Evolutionary conservation across 1,140 invertebrate genomes (phyloP).

Genomic region (Drosophila orosa): DNA sequence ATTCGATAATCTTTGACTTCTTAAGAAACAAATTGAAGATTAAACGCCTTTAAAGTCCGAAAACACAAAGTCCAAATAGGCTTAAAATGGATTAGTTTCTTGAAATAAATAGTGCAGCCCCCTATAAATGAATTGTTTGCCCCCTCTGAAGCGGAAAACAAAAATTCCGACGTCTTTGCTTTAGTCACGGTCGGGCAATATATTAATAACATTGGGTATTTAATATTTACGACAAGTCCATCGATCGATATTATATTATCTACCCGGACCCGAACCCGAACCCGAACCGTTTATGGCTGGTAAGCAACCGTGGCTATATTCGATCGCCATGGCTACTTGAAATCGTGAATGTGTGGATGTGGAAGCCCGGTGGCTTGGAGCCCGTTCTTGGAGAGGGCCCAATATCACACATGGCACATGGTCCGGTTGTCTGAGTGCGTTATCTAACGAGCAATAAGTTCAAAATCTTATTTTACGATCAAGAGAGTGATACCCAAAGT

Average conservation of each 20-base stretch:
- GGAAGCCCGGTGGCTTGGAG: conserved; percentile 28
- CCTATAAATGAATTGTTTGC: conserved; percentile 18
- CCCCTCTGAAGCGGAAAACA: conserved; percentile 11
- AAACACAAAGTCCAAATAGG: conserved; percentile 11
- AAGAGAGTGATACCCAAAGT: conserved; percentile 68
- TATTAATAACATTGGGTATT: conserved; percentile 60
- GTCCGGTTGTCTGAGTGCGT: conserved; percentile 53
- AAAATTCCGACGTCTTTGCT: conserved; percentile 37
- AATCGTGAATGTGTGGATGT: conserved; percentile 31
- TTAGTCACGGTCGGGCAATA: conserved; percentile 33
- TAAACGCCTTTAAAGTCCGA: not conserved
- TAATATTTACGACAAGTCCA: conserved; percentile 81
- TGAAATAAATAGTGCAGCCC: conserved; percentile 16
- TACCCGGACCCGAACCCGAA: conserved; percentile 35
- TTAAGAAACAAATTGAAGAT: conserved; percentile 13
- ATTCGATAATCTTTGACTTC: conserved; percentile 23
- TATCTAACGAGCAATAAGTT: conserved; percentile 75
- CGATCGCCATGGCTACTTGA: conserved; percentile 64
- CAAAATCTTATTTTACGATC: conserved; percentile 83
- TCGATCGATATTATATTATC: conserved; percentile 79
- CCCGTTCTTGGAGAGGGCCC: conserved; percentile 39
- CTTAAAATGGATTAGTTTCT: conserved; percentile 26
- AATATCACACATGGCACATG: conserved; percentile 42
- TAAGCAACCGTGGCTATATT: conserved; percentile 62
- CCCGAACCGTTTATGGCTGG: conserved; percentile 58